phyloP scores from a whole-genome alignment of 2,797 vertebrate genomes.

The Crocodylus rhombifer region DNA sequence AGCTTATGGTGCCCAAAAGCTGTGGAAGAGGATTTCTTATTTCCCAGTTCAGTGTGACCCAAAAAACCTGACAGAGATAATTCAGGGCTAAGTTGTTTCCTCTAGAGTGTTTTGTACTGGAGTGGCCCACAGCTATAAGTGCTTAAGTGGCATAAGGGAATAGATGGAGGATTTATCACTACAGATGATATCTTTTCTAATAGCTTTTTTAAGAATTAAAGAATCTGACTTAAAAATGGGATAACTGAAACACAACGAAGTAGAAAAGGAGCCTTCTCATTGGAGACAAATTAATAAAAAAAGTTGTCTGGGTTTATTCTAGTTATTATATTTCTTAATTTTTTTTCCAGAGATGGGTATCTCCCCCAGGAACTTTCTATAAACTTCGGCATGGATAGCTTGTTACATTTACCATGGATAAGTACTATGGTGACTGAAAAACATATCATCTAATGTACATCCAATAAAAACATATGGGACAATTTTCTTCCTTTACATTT shows the following conservation, averaged over 20 bases:
- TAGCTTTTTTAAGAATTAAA: constrained; percentile 79
- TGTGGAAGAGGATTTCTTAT: constrained; percentile 73
- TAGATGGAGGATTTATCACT: constrained; percentile 76
- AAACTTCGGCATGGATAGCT: background rate
- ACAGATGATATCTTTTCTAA: constrained; percentile 78
- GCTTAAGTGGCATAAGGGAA: constrained; percentile 79
- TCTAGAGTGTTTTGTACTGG: constrained; percentile 70
- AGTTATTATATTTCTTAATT: background rate
- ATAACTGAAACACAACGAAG: constrained; percentile 77
- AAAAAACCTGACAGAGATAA: constrained; percentile 77
- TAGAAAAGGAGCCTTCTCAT: constrained; percentile 76
- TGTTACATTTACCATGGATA: background rate
- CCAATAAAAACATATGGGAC: constrained; percentile 35
- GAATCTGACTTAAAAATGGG: constrained; percentile 74
- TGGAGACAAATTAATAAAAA: constrained; percentile 55
- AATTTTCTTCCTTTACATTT: constrained; percentile 52
- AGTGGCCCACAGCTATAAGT: constrained; percentile 79
- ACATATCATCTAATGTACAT: background rate
- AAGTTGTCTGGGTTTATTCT: constrained; percentile 22
- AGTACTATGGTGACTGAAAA: background rate
- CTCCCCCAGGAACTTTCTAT: background rate
- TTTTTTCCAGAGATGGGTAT: background rate
- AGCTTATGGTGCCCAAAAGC: constrained; percentile 64
- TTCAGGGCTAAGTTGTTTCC: constrained; percentile 77
- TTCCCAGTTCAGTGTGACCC: constrained; percentile 75